Percentiles rank a stretch among this genome's conserved stretches.
Conservation (phyloP, 2,888 invertebrate species). For the Meandrusa payeni region DNA sequence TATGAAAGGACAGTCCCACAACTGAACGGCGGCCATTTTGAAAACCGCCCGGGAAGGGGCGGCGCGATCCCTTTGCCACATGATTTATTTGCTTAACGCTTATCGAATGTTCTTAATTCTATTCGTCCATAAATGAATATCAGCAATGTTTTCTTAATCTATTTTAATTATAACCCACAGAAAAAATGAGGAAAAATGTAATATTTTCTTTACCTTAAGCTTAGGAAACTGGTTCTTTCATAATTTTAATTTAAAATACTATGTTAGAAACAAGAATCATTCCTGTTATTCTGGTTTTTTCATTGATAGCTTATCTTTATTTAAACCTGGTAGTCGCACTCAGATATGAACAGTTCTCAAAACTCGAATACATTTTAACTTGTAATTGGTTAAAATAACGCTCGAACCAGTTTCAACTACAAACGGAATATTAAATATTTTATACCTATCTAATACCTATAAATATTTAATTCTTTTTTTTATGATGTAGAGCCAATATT, state of each 20-base stretch:
- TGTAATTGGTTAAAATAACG: constrained; percentile 18
- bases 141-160: too few species aligned
- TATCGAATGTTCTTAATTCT: constrained; percentile 33
- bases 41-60: constrained; percentile 52
- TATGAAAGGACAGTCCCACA: constrained; percentile 47
- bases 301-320: constrained; percentile 23
- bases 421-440: constrained; percentile 12
- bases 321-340: constrained; percentile 12
- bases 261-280: neutral
- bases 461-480: too few species aligned
- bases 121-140: constrained; percentile 15
- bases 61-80: constrained; percentile 46
- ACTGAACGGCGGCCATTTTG: constrained; percentile 72
- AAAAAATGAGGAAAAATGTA: too few species aligned
- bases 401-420: constrained; percentile 8
- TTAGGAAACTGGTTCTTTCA: constrained; percentile 16
- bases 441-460: too few species aligned
- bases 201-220: too few species aligned
- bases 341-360: constrained; percentile 2
- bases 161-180: too few species aligned
- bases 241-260: constrained; percentile 12
- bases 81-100: constrained; percentile 63
- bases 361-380: constrained; percentile 13
- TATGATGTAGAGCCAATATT: too few species aligned
- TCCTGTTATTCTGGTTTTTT: constrained; percentile 13